Evolutionary conservation across 2,888 invertebrate species (phyloP), one percentile per base, ranked within the genome.

Genomic region (Ephialtes manifestator): DNA sequence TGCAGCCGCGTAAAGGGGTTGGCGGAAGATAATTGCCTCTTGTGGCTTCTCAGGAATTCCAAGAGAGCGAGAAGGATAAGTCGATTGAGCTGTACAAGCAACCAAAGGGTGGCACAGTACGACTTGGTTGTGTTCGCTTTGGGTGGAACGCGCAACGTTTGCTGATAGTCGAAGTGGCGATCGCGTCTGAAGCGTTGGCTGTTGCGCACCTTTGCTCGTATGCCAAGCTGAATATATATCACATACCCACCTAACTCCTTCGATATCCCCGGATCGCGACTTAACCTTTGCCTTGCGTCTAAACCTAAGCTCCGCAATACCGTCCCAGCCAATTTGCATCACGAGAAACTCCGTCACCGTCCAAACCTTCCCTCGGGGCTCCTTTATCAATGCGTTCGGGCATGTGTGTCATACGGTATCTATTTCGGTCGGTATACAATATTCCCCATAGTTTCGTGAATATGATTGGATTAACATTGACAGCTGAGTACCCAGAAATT

Each of bases 11-110:
- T 85, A 88, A 89, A 91, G 90, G 91, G 91, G 90, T 89, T 90
- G 60, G 89, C 89, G 87, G 89, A 90, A 91, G 93, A 93, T 93
- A 93, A 93, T 93, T 93, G 93, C 91, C 93, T 92, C 92, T 92
- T 90, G 91, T 90, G 92, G 91, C 89, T 71, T 43, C 78, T 89
- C 90, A 88, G 90, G 89, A 90, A 89, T 88, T 90, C 89, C 92
- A 90, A 79, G 89, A 85, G 87, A 80, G 86, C 85, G 88, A 80
- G 82, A 48, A 53, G 70, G 75, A 71, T 65, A 67, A 68, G 46
- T 39, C 63, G 70, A 78, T 84, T 39, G 39, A 81, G 81, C 71
- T 65, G 76, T 51, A 60, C 68, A 46, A 58, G 78, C 72, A 58
- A 75, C 71, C 46, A 67, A 74, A 72, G 84, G 75, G 24, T 74